Conservation (phyloP, 2,797 vertebrate genomes). For the Pagetopsis macropterus region DNA sequence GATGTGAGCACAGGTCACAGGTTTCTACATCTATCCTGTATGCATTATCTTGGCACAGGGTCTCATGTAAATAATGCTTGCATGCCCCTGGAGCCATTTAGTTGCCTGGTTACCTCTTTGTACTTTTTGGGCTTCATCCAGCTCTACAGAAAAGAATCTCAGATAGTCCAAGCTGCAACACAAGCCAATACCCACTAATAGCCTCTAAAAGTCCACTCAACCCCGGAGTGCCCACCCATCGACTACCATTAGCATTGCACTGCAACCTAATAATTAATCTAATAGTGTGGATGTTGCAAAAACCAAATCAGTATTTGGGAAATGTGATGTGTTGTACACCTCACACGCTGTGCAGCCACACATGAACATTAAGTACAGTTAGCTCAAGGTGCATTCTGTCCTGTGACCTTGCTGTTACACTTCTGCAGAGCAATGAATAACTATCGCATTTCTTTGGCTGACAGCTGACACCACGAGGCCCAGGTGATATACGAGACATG, state of each 20-base stretch:
- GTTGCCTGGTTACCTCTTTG: conserved; percentile 46
- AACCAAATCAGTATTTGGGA: conserved; percentile 32
- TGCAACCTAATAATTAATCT: conserved; percentile 28
- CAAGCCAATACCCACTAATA: conserved; percentile 50
- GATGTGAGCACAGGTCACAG: conserved; percentile 61
- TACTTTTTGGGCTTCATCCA: conserved; percentile 54
- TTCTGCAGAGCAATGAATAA: conserved; percentile 85
- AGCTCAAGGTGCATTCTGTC: conserved; percentile 83
- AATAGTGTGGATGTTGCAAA: conserved; percentile 28
- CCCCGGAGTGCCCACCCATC: conserved; percentile 27
- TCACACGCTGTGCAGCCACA: conserved; percentile 35
- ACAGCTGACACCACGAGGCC: conserved; percentile 87
- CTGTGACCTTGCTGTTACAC: conserved; percentile 86
- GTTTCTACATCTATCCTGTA: conserved; percentile 58
- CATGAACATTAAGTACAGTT: conserved; percentile 76
- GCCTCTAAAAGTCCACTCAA: conserved; percentile 48
- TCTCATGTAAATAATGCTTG: conserved; percentile 46
- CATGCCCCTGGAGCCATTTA: conserved; percentile 32
- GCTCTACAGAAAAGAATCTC: conserved; percentile 40
- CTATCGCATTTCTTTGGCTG: conserved; percentile 88
- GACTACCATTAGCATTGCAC: conserved; percentile 31
- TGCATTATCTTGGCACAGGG: conserved; percentile 49
- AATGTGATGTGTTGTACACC: conserved; percentile 19
- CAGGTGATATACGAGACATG: conserved; percentile 89
- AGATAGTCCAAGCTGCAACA: conserved; percentile 31